These are phyloP conservation scores for Platalea minor DNA, from an alignment of 2,797 vertebrate genomes.

Conservation along the genomic window DNA sequence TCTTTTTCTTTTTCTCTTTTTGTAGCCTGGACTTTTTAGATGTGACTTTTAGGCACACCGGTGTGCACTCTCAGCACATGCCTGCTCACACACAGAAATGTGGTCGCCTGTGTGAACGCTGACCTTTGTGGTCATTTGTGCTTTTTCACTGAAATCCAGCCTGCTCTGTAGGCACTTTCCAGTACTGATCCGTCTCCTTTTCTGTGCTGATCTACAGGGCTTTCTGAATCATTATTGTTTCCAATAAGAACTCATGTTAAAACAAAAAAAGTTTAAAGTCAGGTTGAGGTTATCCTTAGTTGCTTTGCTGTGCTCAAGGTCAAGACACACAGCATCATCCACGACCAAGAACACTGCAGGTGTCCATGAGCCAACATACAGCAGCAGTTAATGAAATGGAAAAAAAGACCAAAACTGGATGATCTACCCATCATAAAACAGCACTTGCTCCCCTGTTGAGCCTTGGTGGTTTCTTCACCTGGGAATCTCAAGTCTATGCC, in stretches of 20 bases:
- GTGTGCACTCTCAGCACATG: not conserved
- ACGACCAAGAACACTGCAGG: fast-evolving
- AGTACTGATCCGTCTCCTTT: not conserved
- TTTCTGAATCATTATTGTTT: not conserved
- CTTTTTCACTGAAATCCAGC: not conserved
- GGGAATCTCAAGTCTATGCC: not conserved
- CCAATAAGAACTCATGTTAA: not conserved
- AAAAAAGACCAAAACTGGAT: not conserved
- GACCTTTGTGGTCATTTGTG: not conserved
- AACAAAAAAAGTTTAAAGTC: not conserved
- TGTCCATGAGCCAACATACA: not conserved
- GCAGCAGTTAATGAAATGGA: not conserved
- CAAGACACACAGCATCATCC: fast-evolving
- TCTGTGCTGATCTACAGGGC: not conserved
- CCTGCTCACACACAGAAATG: not conserved
- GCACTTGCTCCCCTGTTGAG: not conserved
- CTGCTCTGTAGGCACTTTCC: not conserved
- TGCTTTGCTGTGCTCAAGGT: not conserved
- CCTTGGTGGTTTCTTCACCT: fast-evolving
- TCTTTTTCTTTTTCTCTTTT: not conserved
- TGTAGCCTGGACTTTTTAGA: not conserved
- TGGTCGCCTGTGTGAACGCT: not conserved
- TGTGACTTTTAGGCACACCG: not conserved
- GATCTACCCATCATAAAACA: not conserved
- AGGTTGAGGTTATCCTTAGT: not conserved